phyloP scores from a whole-genome alignment of 2,113 vertebrate genomes.

The Neogobius melanostomus region DNA sequence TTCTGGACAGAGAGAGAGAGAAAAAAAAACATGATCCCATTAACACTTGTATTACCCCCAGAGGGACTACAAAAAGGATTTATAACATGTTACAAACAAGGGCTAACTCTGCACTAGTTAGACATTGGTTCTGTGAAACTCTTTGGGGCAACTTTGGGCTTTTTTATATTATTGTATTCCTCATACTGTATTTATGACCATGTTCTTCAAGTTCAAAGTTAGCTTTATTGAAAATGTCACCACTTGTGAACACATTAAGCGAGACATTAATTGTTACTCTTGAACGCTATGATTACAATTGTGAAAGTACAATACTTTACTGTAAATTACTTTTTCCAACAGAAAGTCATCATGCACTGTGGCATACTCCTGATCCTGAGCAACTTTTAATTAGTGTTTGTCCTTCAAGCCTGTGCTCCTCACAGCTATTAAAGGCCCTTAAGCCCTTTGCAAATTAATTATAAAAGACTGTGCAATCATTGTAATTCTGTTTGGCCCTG shows the following conservation, averaged over 20 bases:
- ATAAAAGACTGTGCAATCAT: conserved; percentile 85
- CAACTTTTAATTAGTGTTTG: conserved; percentile 90
- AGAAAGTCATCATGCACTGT: conserved; percentile 49
- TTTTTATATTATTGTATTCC: not conserved
- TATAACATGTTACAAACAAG: not conserved
- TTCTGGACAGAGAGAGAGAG: too few species aligned
- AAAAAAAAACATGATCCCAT: too few species aligned
- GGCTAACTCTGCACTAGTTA: conserved; percentile 7
- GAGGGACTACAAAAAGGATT: too few species aligned
- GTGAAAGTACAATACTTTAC: not conserved
- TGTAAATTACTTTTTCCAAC: conserved; percentile 56
- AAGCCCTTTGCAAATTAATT: conserved; percentile 88
- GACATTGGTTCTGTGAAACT: not conserved
- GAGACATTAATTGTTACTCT: too few species aligned
- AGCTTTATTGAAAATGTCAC: too few species aligned
- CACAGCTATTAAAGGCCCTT: conserved; percentile 82
- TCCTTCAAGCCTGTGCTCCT: conserved; percentile 85
- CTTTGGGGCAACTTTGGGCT: not conserved
- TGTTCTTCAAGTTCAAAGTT: too few species aligned
- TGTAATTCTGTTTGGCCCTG: conserved; percentile 84
- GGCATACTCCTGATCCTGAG: conserved; percentile 76
- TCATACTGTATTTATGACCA: too few species aligned
- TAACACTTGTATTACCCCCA: too few species aligned
- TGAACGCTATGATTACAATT: not conserved
- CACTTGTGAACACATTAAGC: too few species aligned